Conservation (phyloP, 2,888 invertebrate species). For the Chaitophorus viminalis region DNA sequence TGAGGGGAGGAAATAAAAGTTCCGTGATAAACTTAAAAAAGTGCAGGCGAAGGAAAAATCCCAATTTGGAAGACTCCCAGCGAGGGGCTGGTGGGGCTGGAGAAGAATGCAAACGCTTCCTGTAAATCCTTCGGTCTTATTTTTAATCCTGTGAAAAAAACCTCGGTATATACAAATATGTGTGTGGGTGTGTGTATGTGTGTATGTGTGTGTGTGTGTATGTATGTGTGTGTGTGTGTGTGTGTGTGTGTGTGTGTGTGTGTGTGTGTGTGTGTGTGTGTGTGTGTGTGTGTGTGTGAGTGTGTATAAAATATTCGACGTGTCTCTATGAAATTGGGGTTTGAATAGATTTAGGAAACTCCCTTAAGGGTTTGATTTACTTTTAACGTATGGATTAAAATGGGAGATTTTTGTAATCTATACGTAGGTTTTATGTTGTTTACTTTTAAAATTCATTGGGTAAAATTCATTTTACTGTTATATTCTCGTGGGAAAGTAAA, state of each 20-base stretch:
- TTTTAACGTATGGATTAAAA: background rate
- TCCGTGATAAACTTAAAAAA: slow-evolving; percentile 13
- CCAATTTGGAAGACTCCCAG: slow-evolving; percentile 38
- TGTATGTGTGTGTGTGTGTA: slow-evolving; percentile 7
- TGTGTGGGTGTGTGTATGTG: background rate
- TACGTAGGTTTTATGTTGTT: background rate
- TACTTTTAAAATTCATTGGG: slow-evolving; percentile 19
- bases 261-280: background rate
- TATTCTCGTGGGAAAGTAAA: background rate
- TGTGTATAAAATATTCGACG: background rate
- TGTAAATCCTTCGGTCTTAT: slow-evolving; percentile 31
- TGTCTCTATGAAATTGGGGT: slow-evolving; percentile 15
- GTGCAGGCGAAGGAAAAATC: slow-evolving; percentile 5
- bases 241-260: background rate
- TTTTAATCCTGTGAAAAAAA: slow-evolving; percentile 38
- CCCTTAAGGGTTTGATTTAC: background rate
- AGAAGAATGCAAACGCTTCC: slow-evolving; percentile 9
- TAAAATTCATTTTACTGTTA: background rate
- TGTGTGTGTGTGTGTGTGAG: background rate
- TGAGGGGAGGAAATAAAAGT: background rate
- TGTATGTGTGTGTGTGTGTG: background rate
- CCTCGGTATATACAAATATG: background rate
- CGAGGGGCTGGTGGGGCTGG: background rate
- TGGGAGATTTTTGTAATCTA: slow-evolving; percentile 1
- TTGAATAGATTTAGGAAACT: background rate